These are phyloP conservation scores for Ptychadena robeensis DNA, from an alignment of 2,797 vertebrate genomes.

Conservation along the genomic window DNA sequence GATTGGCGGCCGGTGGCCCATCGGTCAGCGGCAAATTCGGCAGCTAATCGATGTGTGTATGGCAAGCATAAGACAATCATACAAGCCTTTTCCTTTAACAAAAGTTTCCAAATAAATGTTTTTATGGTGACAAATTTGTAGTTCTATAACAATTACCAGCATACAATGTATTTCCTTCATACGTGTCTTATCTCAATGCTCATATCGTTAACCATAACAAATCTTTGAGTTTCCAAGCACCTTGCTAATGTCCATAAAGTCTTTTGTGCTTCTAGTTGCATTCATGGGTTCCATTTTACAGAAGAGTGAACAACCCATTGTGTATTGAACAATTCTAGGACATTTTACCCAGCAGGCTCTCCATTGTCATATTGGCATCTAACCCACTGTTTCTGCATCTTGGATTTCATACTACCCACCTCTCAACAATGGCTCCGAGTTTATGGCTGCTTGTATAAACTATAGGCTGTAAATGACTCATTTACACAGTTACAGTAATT, in stretches of 20 bases:
- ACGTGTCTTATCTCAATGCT: neutral
- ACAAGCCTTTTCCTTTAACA: no score
- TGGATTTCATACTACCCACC: constrained; percentile 10
- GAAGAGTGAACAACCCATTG: neutral
- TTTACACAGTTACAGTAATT: constrained; percentile 26
- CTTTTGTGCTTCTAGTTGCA: constrained; percentile 9
- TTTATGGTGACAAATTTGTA: no score
- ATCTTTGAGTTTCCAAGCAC: neutral
- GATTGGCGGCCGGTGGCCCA: no score
- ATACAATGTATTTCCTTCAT: neutral
- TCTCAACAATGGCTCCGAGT: neutral
- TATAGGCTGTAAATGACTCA: constrained; percentile 22
- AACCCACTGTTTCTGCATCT: constrained; percentile 32
- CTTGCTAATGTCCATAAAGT: constrained; percentile 1
- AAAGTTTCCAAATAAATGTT: no score
- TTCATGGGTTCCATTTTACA: constrained; percentile 24
- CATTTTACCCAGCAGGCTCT: constrained; percentile 29
- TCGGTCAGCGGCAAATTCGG: no score
- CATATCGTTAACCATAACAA: constrained; percentile 14
- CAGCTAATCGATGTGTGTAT: no score
- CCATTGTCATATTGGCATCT: constrained; percentile 21
- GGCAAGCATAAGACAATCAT: no score
- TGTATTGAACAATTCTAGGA: neutral
- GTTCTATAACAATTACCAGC: no score
- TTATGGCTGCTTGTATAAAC: neutral